These are phyloP conservation scores for Pseudomyrmex gracilis DNA, from an alignment of 1,140 invertebrate genomes.

Conservation along the genomic window DNA sequence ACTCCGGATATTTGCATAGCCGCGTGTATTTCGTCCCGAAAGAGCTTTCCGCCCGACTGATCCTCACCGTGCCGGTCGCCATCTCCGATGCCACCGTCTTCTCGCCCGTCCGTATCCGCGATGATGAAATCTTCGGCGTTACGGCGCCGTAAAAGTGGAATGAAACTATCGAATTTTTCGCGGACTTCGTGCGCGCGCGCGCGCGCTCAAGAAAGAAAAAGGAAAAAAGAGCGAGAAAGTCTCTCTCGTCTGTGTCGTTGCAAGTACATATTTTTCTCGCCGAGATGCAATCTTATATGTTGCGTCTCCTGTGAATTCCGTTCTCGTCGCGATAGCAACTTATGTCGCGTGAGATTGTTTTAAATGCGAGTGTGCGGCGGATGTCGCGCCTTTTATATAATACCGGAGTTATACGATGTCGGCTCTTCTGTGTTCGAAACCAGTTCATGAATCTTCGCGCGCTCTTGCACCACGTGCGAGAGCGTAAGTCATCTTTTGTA, in stretches of 20 bases:
- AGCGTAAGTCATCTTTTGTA: constrained; percentile 56
- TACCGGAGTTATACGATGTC: constrained; percentile 11
- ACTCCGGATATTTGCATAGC: constrained; percentile 54
- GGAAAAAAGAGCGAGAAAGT: not conserved
- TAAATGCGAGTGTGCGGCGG: constrained; percentile 24
- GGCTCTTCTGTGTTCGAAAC: constrained; percentile 24
- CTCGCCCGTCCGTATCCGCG: constrained; percentile 30
- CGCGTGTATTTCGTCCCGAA: constrained; percentile 61
- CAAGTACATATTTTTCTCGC: constrained; percentile 23
- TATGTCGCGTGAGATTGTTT: constrained; percentile 47
- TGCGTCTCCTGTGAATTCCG: constrained; percentile 28
- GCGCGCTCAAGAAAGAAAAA: no score
- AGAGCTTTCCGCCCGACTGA: constrained; percentile 59
- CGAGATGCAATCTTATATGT: constrained; percentile 33
- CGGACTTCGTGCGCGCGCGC: not conserved
- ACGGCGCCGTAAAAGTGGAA: constrained; percentile 61
- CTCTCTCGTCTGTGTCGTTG: not conserved
- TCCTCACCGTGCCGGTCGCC: constrained; percentile 9
- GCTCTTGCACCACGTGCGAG: constrained; percentile 9
- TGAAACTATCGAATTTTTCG: constrained; percentile 66
- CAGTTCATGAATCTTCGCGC: constrained; percentile 42
- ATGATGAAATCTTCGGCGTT: constrained; percentile 70
- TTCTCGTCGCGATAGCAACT: constrained; percentile 7
- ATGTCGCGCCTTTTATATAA: constrained; percentile 5
- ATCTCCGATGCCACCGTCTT: constrained; percentile 11